Evolutionary conservation across 2,888 invertebrate species (phyloP).

Genomic region (Mimumesa dahlbomi): DNA sequence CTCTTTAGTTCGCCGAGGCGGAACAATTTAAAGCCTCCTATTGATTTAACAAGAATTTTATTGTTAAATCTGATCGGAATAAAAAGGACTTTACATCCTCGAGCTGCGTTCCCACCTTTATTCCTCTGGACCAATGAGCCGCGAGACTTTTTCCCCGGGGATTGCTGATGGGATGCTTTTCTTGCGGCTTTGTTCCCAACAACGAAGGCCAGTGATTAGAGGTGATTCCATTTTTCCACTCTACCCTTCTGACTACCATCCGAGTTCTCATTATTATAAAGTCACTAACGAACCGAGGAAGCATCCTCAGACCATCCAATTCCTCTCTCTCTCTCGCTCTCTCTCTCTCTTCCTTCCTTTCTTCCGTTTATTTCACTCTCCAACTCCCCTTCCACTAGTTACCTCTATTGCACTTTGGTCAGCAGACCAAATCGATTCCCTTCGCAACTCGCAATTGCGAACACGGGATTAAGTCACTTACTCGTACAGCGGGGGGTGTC

Average conservation of each 20-base stretch:
- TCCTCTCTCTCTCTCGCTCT: slow-evolving; percentile 37
- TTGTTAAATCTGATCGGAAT: neutral
- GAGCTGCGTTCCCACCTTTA: slow-evolving; percentile 23
- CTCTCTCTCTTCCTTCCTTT: slow-evolving; percentile 20
- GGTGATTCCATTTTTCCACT: slow-evolving; percentile 73
- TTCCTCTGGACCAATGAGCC: slow-evolving; percentile 13
- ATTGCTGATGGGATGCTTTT: slow-evolving; percentile 60
- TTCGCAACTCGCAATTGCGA: slow-evolving; percentile 48
- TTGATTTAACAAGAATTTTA: neutral
- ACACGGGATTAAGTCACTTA: slow-evolving; percentile 55
- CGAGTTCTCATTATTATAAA: slow-evolving; percentile 73
- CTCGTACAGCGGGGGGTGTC: neutral
- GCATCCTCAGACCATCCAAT: slow-evolving; percentile 57
- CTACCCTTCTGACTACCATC: slow-evolving; percentile 51
- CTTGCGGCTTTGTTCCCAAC: slow-evolving; percentile 49
- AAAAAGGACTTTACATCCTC: slow-evolving; percentile 21
- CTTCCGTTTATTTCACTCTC: slow-evolving; percentile 34
- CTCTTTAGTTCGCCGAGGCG: neutral
- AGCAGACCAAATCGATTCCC: slow-evolving; percentile 71
- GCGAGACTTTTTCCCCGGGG: slow-evolving; percentile 24
- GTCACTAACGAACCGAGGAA: slow-evolving; percentile 75
- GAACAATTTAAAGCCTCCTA: neutral
- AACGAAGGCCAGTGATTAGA: slow-evolving; percentile 70
- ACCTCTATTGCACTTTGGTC: slow-evolving; percentile 44
- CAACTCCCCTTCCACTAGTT: slow-evolving; percentile 22